Evolutionary conservation across 2,797 vertebrate genomes (phyloP).

Genomic region (Naso thynnoides): DNA sequence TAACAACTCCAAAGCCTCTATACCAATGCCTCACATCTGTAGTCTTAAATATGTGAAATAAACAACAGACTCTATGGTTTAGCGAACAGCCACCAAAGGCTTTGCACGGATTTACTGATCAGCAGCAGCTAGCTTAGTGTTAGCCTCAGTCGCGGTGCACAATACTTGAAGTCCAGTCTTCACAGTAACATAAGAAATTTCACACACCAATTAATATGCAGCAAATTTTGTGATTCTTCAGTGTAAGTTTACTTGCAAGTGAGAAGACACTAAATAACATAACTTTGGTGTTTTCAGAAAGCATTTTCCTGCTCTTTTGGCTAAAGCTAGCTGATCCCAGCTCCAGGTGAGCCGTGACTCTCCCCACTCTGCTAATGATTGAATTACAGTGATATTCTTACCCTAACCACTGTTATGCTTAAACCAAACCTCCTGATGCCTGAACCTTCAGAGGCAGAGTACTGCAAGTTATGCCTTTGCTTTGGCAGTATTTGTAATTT

Average conservation of each 20-base stretch:
- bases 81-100: slow-evolving; percentile 1
- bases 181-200: background rate
- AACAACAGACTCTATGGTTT: slow-evolving; percentile 18
- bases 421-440: no score
- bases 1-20: background rate
- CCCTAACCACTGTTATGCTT: no score
- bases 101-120: slow-evolving; percentile 20
- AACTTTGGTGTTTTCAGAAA: background rate
- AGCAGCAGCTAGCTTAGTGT: slow-evolving; percentile 6
- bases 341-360: background rate
- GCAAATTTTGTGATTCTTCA: background rate
- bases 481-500: no score
- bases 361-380: no score
- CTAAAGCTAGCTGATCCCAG: background rate
- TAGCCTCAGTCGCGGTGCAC: background rate
- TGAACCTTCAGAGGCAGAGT: no score
- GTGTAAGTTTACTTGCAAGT: background rate
- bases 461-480: no score
- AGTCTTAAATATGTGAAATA: slow-evolving; percentile 10
- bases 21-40: background rate
- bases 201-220: background rate
- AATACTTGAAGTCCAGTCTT: background rate
- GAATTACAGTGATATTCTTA: no score
- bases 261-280: background rate
- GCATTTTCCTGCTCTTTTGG: background rate